Evolutionary conservation across 2,797 vertebrate genomes (phyloP).

Genomic region (Hypotaenidia okinawae): DNA sequence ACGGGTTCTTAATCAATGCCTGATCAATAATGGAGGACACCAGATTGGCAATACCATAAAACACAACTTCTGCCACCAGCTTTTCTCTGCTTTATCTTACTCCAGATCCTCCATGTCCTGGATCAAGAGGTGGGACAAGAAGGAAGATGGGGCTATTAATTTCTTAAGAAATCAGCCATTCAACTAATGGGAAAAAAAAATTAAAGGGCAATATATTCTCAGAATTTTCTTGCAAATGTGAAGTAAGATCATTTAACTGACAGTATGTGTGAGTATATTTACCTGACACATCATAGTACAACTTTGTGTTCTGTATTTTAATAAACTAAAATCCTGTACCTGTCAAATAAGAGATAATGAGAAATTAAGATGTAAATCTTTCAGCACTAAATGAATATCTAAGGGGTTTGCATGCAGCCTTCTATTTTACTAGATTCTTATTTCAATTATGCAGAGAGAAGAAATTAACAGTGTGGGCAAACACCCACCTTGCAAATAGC

Average conservation of each 20-base stretch:
- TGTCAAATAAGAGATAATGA: not conserved
- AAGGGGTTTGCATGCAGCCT: not conserved
- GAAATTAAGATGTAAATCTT: not conserved
- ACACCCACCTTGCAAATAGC: not conserved
- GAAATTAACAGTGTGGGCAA: not conserved
- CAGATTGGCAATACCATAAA: not conserved
- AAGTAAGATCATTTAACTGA: not conserved
- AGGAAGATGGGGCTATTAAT: not conserved
- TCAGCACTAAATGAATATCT: not conserved
- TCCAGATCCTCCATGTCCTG: not conserved
- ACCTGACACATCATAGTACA: not conserved
- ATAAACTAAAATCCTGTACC: not conserved
- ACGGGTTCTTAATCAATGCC: not conserved
- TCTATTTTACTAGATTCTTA: not conserved
- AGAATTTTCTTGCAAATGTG: not conserved
- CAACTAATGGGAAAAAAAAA: not conserved
- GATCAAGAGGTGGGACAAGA: not conserved
- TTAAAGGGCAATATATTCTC: not conserved
- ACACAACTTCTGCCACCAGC: not conserved
- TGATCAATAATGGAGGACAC: not conserved
- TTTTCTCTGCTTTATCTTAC: not conserved
- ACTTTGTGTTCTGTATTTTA: not conserved
- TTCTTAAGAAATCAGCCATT: not conserved
- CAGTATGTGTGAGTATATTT: not conserved
- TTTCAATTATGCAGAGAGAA: not conserved